Conservation (phyloP, 2,797 vertebrate species). For the Urosaurus nigricauda region DNA sequence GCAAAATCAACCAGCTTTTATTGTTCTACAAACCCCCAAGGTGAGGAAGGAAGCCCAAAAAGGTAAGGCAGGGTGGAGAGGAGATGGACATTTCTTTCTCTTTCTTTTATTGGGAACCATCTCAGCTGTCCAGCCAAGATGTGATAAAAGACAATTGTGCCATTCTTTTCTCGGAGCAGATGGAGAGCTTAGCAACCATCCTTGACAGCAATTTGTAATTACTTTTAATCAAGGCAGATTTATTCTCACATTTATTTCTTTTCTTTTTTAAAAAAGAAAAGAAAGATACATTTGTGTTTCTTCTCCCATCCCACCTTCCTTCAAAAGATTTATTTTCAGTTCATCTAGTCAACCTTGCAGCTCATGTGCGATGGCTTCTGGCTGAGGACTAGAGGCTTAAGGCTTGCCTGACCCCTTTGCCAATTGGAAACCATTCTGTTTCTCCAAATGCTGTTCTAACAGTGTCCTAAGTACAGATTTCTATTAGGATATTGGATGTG, state of each 20-base stretch:
- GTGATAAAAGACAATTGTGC: not conserved
- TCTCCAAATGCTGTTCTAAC: no score
- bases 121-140: not conserved
- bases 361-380: no score
- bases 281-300: no score
- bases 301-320: not conserved
- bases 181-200: not conserved
- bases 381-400: not conserved
- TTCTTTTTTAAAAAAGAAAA: no score
- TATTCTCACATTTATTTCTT: no score
- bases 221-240: constrained; percentile 15
- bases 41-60: not conserved
- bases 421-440: no score
- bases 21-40: not conserved
- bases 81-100: no score
- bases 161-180: not conserved
- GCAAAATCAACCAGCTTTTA: not conserved
- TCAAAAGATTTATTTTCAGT: no score
- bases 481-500: no score
- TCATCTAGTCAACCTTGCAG: not conserved
- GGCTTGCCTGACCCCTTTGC: no score
- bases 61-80: not conserved
- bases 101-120: not conserved
- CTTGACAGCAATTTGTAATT: not conserved
- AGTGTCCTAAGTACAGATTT: no score